phyloP scores from a whole-genome alignment of 2,113 vertebrate species.

The Calidris pygmaea region DNA sequence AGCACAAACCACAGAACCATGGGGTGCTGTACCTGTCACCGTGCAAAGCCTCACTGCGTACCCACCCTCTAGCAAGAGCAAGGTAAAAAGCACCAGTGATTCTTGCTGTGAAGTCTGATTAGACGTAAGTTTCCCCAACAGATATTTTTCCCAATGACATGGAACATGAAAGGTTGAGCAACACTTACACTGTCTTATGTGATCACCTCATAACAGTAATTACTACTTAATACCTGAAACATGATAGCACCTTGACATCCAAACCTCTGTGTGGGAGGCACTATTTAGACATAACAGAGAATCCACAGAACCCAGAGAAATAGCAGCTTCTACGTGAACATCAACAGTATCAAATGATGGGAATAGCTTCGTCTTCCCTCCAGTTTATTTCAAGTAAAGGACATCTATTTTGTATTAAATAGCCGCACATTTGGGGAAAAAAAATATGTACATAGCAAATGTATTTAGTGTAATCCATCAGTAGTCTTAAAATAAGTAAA shows the following conservation, averaged over 20 bases:
- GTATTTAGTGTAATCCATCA: slow-evolving; percentile 1
- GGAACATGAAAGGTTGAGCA: not conserved
- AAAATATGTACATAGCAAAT: not conserved
- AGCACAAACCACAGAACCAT: not conserved
- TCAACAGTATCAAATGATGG: slow-evolving; percentile 23
- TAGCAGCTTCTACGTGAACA: not conserved
- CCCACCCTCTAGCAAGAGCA: not conserved
- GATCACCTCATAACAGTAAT: slow-evolving; percentile 7
- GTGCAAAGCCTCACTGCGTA: not conserved
- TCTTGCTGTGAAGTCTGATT: not conserved
- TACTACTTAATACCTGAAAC: not conserved
- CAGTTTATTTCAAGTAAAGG: slow-evolving; percentile 35
- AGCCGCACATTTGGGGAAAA: not conserved
- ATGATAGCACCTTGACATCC: not conserved
- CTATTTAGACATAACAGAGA: slow-evolving; percentile 27
- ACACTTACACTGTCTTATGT: not conserved
- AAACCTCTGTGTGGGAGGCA: slow-evolving; percentile 1
- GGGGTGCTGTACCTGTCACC: fast-evolving
- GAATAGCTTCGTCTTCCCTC: not conserved
- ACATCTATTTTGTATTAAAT: slow-evolving; percentile 12
- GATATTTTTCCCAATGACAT: not conserved
- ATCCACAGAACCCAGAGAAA: not conserved
- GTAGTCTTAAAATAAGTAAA: not conserved
- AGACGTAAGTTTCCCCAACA: not conserved
- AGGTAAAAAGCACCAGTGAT: not conserved